These are phyloP conservation scores for Netelia inedita DNA, from an alignment of 2,888 invertebrate genomes.

Conservation along the genomic window DNA sequence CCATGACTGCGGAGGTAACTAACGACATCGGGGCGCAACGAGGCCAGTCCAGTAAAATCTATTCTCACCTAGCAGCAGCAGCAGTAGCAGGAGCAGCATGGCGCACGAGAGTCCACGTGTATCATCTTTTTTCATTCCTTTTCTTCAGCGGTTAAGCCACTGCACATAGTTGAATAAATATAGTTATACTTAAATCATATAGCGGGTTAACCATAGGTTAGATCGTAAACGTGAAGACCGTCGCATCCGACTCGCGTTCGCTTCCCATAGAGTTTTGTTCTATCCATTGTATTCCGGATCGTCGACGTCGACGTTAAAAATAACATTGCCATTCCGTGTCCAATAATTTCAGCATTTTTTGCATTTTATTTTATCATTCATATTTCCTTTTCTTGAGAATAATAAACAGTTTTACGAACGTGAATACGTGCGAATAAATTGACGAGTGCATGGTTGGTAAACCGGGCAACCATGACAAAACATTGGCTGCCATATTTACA, in stretches of 20 bases:
- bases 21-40: conserved; percentile 56
- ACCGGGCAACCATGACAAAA: no score
- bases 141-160: conserved; percentile 51
- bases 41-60: conserved; percentile 54
- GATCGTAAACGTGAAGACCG: conserved; percentile 41
- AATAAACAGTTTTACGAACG: background rate
- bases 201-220: conserved; percentile 15
- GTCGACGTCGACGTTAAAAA: conserved; percentile 31
- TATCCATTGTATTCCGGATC: conserved; percentile 37
- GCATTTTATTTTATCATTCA: conserved; percentile 10
- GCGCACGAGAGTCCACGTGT: conserved; percentile 34
- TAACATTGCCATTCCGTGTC: conserved; percentile 17
- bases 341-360: conserved; percentile 16
- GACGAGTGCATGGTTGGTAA: no score
- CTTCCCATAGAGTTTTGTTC: conserved; percentile 2
- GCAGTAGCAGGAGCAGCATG: conserved; percentile 21
- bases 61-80: conserved; percentile 43
- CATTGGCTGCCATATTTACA: conserved; percentile 21
- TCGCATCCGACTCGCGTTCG: conserved; percentile 17
- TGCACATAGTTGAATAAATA: conserved; percentile 44
- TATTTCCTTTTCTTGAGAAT: background rate
- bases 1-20: conserved; percentile 38
- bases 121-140: conserved; percentile 52
- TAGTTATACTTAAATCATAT: background rate
- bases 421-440: background rate